These are phyloP conservation scores for Rhynchopsitta pachyrhyncha DNA, from an alignment of 2,113 vertebrate genomes.

Conservation along the genomic window DNA sequence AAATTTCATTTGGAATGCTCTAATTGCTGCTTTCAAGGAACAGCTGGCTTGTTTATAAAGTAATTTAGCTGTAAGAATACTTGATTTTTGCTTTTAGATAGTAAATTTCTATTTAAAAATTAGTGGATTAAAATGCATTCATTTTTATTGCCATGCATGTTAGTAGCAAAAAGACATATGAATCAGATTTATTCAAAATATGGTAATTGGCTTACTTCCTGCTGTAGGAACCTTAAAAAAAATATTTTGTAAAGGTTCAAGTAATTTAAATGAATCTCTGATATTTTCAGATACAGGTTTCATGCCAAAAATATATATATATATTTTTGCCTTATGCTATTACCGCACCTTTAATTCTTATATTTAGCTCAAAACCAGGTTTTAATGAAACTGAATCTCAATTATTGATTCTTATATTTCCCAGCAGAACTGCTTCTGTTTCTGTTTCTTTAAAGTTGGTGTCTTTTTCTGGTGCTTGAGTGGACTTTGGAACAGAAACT, in stretches of 20 bases:
- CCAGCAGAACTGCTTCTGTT: neutral
- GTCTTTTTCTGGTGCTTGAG: neutral
- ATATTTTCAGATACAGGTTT: neutral
- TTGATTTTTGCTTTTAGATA: neutral
- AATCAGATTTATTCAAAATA: neutral
- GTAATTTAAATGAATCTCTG: neutral
- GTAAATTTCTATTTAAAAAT: neutral
- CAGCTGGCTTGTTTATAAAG: neutral
- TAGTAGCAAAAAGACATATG: neutral
- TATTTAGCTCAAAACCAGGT: neutral
- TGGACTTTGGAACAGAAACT: slow-evolving; percentile 32
- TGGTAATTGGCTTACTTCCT: neutral
- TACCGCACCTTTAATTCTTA: neutral
- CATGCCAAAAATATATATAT: neutral
- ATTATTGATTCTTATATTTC: neutral
- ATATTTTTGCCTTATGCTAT: neutral
- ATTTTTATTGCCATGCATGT: neutral
- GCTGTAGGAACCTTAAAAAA: neutral
- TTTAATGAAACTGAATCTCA: neutral
- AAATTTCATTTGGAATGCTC: neutral
- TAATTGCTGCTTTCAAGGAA: neutral
- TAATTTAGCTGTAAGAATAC: neutral
- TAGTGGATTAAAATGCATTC: neutral
- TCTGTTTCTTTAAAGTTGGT: neutral
- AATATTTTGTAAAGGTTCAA: neutral